These are phyloP conservation scores for Candoia aspera DNA, from an alignment of 2,113 vertebrate species.

Conservation along the genomic window DNA sequence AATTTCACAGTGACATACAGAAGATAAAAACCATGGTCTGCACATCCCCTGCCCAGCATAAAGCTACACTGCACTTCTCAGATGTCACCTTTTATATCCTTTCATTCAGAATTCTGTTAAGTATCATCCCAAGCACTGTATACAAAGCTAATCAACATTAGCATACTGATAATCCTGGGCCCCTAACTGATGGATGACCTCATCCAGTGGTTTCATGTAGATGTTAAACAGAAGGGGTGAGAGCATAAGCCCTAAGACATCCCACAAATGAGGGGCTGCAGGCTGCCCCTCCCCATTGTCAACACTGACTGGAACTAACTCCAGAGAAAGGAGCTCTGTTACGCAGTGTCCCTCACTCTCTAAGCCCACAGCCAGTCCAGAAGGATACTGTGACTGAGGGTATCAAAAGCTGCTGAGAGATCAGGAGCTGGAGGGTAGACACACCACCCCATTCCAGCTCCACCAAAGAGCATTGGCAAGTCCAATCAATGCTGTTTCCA, in stretches of 20 bases:
- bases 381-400: background rate
- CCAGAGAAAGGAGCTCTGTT: background rate
- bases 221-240: background rate
- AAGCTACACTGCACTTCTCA: background rate
- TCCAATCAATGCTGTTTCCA: background rate
- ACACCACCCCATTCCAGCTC: background rate
- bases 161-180: too few relatives aligned
- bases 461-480: background rate
- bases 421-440: background rate
- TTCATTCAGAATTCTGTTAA: too few relatives aligned
- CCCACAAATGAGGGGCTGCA: background rate
- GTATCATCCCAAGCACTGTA: too few relatives aligned
- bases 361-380: background rate
- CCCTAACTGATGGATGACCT: background rate
- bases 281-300: background rate
- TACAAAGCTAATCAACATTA: too few relatives aligned
- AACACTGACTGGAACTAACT: background rate
- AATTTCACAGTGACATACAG: background rate
- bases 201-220: background rate
- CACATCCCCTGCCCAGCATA: background rate
- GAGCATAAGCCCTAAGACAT: background rate
- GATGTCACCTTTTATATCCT: background rate
- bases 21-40: background rate
- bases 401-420: background rate
- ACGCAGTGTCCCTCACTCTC: background rate